A percentile compares a stretch with the other conserved stretches of the same genome.
These are phyloP conservation scores for Manduca sexta DNA, from an alignment of 1,140 invertebrate species.

Conservation along the genomic window DNA sequence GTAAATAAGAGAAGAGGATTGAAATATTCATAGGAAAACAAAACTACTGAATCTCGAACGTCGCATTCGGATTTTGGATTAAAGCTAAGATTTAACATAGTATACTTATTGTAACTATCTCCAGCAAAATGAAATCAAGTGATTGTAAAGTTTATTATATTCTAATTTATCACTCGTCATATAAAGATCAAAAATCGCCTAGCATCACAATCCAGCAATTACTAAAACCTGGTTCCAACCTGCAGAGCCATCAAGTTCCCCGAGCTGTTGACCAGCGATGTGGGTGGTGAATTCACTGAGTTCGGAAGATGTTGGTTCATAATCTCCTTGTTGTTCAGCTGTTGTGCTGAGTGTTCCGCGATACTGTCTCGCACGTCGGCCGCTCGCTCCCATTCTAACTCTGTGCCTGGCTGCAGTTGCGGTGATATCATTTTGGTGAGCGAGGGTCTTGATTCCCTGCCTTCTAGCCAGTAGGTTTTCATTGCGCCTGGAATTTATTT, in stretches of 20 bases:
- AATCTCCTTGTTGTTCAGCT: slow-evolving; percentile 62
- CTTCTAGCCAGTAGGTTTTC: slow-evolving; percentile 94
- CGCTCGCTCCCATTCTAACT: slow-evolving; percentile 56
- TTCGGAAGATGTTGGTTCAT: slow-evolving; percentile 35
- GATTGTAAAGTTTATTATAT: too few species aligned
- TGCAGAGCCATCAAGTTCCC: slow-evolving; percentile 33
- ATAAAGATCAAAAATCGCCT: too few species aligned
- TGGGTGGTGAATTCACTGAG: slow-evolving; percentile 30
- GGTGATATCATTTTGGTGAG: slow-evolving; percentile 58
- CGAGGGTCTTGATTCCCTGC: slow-evolving; percentile 76
- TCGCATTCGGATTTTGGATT: too few species aligned
- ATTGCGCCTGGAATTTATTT: slow-evolving; percentile 82
- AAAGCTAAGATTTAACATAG: too few species aligned
- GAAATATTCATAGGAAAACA: too few species aligned
- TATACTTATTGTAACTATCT: too few species aligned
- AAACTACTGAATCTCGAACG: too few species aligned
- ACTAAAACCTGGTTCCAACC: too few species aligned
- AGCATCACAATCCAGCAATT: too few species aligned
- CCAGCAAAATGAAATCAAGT: too few species aligned
- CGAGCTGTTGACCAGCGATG: slow-evolving; percentile 29
- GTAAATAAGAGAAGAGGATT: too few species aligned
- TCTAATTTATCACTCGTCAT: too few species aligned
- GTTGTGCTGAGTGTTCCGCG: slow-evolving; percentile 45
- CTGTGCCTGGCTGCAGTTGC: slow-evolving; percentile 50
- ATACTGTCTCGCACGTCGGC: slow-evolving; percentile 63